Percentiles rank a stretch among this genome's conserved stretches.
Evolutionary conservation across 2,888 invertebrate genomes (phyloP).

Genomic region (Odontomyia ornata): DNA sequence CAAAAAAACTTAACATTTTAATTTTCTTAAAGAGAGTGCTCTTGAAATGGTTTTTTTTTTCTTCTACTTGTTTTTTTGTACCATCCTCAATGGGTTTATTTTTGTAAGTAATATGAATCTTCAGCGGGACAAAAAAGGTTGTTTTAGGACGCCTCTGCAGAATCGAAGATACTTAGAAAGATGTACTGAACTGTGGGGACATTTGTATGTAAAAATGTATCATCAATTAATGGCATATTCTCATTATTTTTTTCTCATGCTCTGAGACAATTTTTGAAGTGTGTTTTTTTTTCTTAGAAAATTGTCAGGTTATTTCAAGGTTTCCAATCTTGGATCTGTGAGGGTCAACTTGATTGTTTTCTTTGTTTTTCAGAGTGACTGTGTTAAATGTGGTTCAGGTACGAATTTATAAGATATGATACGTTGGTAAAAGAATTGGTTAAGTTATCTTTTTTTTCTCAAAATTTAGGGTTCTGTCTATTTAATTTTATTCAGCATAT

Average conservation of each 20-base stretch:
- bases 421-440: too few relatives aligned
- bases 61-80: background rate
- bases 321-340: slow-evolving; percentile 40
- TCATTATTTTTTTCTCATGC: background rate
- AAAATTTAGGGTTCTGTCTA: too few relatives aligned
- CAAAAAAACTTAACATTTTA: slow-evolving; percentile 31
- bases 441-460: too few relatives aligned
- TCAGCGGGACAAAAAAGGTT: too few relatives aligned
- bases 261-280: background rate
- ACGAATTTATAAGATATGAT: too few relatives aligned
- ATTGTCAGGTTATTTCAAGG: slow-evolving; percentile 18
- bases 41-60: slow-evolving; percentile 21
- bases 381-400: too few relatives aligned
- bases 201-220: background rate
- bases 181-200: background rate
- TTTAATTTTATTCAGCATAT: too few relatives aligned
- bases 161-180: background rate
- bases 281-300: slow-evolving; percentile 16
- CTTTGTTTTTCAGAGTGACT: background rate
- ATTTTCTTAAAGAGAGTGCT: slow-evolving; percentile 34
- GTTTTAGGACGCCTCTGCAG: background rate
- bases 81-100: too few relatives aligned
- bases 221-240: slow-evolving; percentile 11
- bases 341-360: slow-evolving; percentile 26
- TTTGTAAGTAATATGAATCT: too few relatives aligned